Evolutionary conservation across 2,888 invertebrate genomes (phyloP), one percentile per base, ranked within the genome.

Genomic region (Frankliniella fusca): DNA sequence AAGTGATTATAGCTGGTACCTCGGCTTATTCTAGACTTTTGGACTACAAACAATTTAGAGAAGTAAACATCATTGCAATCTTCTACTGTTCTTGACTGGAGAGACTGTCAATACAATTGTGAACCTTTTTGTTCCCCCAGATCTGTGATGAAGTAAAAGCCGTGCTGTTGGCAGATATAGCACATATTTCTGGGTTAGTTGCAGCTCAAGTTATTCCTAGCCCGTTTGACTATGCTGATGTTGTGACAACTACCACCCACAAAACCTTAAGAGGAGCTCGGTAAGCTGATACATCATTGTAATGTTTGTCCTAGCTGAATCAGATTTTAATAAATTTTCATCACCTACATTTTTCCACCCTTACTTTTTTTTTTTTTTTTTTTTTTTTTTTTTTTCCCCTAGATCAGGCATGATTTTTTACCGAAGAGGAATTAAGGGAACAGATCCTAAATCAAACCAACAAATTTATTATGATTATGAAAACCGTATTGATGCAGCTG

Each of bases 161-260:
- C 0, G 94, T 94, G 86, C 88, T 98, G 81, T 92, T 98, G 91
- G 94, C 96, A n/a, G 98, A 98, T 86, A 98, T 98, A 97, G 96
- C 98, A 1, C 98, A 98, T 87, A 92, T 98, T 81, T 94, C 97
- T 50, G 98, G 98, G 61, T 90, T 98, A 80, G 95, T 98, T 28
- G 94, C 97, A 83, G 94, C 97, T 85, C 94, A 93, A 89, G 88
- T 96, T 10, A 94, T 96, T 84, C 95, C 97, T 3, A 94, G 93
- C 86, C 97, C 97, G 1, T 97, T 97, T 87, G 93, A 95, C 86
- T 93, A 93, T 88, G 93, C 95, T 86, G 97, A 98, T 88, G 91
- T 98, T 84, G 98, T 98, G 9, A 94, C 95, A 0, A 96, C 97
- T 0, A 97, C 98, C 0, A 97, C 97, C 0, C 97, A 98, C 89